Conservation (phyloP, 2,888 invertebrate species). For the Dryadula phaetusa region DNA sequence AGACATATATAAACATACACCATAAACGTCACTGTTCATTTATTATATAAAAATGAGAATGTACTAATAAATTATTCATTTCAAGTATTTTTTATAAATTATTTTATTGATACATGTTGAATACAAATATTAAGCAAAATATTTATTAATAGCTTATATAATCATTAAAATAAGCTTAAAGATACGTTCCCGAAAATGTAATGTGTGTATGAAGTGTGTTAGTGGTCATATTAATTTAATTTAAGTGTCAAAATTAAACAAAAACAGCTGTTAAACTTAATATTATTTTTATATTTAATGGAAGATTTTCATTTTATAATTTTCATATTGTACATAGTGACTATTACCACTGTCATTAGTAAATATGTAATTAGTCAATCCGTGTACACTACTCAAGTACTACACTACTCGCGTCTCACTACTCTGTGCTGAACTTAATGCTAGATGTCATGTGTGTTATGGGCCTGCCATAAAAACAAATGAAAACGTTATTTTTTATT, state of each 20-base stretch:
- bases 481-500: slow-evolving; percentile 17
- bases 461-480: slow-evolving; percentile 21
- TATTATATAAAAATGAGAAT: not conserved
- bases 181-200: not conserved
- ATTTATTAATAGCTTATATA: too few relatives aligned
- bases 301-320: too few relatives aligned
- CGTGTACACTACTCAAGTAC: not conserved
- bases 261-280: too few relatives aligned
- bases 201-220: not conserved
- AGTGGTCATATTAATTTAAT: too few relatives aligned
- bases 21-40: too few relatives aligned
- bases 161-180: not conserved
- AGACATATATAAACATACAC: too few relatives aligned
- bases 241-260: too few relatives aligned
- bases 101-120: too few relatives aligned
- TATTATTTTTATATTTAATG: too few relatives aligned
- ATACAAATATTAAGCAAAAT: too few relatives aligned
- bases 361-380: not conserved
- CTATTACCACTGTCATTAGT: not conserved
- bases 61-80: too few relatives aligned
- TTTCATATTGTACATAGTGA: not conserved
- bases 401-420: not conserved
- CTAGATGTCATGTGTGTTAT: slow-evolving; percentile 18
- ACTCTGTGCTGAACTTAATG: slow-evolving; percentile 11
- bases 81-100: too few relatives aligned